These are phyloP conservation scores for Andrena praecox DNA, from an alignment of 2,888 invertebrate species.

Conservation along the genomic window DNA sequence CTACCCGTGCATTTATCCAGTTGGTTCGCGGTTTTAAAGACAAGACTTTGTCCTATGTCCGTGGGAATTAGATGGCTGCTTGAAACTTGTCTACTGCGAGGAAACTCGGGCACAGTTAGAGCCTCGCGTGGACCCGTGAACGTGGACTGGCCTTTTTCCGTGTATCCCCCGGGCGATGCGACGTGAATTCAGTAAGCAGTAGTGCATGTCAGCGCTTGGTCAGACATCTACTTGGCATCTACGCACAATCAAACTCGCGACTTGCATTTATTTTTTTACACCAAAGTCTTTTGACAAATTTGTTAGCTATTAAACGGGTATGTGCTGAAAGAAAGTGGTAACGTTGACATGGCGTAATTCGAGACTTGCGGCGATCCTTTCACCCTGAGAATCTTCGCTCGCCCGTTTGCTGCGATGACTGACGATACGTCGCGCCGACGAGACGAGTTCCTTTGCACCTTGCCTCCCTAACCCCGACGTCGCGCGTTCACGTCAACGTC, in stretches of 20 bases:
- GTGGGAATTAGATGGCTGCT: constrained; percentile 64
- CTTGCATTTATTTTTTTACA: no score
- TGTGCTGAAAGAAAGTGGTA: constrained; percentile 10
- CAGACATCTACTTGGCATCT: background rate
- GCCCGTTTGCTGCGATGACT: constrained; percentile 58
- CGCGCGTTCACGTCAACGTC: constrained; percentile 1
- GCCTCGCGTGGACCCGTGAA: constrained; percentile 33
- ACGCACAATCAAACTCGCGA: no score
- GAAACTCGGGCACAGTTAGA: constrained; percentile 37
- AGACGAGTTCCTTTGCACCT: constrained; percentile 44
- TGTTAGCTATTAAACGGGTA: constrained; percentile 13
- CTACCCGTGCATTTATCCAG: constrained; percentile 8
- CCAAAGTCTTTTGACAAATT: constrained; percentile 22
- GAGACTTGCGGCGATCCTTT: constrained; percentile 40
- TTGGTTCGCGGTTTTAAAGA: constrained; percentile 36
- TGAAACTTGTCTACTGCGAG: constrained; percentile 42
- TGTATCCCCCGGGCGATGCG: background rate
- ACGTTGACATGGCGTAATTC: constrained; percentile 52
- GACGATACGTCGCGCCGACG: constrained; percentile 53
- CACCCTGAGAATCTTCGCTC: constrained; percentile 50
- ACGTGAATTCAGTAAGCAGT: background rate
- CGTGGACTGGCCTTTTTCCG: constrained; percentile 32
- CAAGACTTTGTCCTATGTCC: constrained; percentile 54
- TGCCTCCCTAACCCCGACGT: constrained; percentile 11
- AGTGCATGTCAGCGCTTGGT: background rate